Conservation (phyloP, 2,113 vertebrate species). For the Coracopsis vasa region DNA sequence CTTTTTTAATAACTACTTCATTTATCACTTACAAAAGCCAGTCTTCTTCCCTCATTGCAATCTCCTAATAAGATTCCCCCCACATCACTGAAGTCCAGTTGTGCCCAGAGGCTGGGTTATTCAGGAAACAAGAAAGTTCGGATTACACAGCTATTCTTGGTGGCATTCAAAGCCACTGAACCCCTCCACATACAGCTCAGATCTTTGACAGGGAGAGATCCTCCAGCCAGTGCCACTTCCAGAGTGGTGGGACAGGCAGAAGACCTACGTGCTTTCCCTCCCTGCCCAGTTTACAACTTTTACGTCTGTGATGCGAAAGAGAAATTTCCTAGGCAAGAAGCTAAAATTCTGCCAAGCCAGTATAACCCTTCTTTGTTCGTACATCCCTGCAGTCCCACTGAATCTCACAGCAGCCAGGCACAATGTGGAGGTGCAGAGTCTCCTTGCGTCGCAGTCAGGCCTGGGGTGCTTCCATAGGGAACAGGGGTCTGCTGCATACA, state of each 20-base stretch:
- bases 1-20: constrained; percentile 55
- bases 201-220: background rate
- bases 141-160: constrained; percentile 20
- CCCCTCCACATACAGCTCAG: background rate
- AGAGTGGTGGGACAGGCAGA: background rate
- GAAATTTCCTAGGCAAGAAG: background rate
- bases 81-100: constrained; percentile 29
- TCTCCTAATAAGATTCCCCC: constrained; percentile 61
- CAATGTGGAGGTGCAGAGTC: background rate
- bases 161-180: background rate
- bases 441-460: background rate
- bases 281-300: background rate
- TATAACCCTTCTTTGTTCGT: background rate
- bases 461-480: background rate
- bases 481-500: background rate
- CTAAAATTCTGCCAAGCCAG: background rate
- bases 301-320: background rate
- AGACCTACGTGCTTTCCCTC: background rate
- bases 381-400: background rate
- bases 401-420: background rate
- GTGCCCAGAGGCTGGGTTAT: background rate
- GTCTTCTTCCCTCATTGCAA: constrained; percentile 9
- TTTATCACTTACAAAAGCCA: constrained; percentile 57
- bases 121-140: constrained; percentile 42
- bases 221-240: background rate